Evolutionary conservation across 1,140 invertebrate genomes (phyloP), one percentile per base, ranked within the genome.

Genomic region (Trachymyrmex septentrionalis): DNA sequence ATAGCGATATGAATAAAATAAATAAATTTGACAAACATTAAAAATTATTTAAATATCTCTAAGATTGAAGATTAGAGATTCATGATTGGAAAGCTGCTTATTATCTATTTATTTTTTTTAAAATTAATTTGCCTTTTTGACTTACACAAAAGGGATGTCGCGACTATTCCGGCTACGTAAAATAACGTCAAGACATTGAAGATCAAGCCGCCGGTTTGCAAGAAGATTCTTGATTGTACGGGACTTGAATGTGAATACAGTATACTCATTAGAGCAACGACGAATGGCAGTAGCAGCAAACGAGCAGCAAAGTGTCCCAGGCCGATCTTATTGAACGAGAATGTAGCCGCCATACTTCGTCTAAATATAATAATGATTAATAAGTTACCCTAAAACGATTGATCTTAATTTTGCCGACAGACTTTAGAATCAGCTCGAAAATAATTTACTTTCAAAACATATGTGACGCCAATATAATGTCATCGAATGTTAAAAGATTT

Each of bases 101-200:
- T 27, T 48, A 3, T 21, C n/a, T 53, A 50, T 30, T 61, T 4
- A 16, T 30, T 19, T 30, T 12, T 21, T 71, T 27, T 27, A 27
- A 7, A 3, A 57, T 78, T 24, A 24, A 57, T 21, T 1, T 59
- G 24, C n/a, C 6, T 57, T 57, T 71, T 48, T 0, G 3, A 88
- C 97, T 97, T 96, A 98, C 98, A 98, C 69, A 98, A 96, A 24
- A 96, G 96, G 24, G 98, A 96, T 0, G 98, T 98, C 34, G 97
- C 97, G 63, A 98, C 96, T 75, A 98, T 97, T 38, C 98, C 97
- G 44, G 97, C 96, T 69, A 98, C 97, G 92, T 98, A 98, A 16
- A 97, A 97, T 7, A 97, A 96, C 16, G 96, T 96, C 75, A 99
- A 95, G 80, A 97, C 96, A 91, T 98, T 98, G 86, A 99, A 97